Evolutionary conservation across 2,888 invertebrate species (phyloP).

Genomic region (Synanthedon andrenaeformis): DNA sequence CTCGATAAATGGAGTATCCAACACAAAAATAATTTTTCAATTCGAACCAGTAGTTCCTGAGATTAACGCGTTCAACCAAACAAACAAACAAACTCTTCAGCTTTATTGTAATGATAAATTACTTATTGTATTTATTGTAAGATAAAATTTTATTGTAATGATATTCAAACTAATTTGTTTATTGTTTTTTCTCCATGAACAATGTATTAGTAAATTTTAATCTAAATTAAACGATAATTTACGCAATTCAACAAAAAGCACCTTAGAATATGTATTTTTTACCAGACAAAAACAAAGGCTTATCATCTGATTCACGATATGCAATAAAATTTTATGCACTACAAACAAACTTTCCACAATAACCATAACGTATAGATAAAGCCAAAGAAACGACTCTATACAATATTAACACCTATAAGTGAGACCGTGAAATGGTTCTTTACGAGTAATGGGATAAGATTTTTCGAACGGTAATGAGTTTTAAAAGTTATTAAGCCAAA

Average conservation of each 20-base stretch:
- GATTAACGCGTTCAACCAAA: no score
- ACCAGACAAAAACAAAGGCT: conserved; percentile 2
- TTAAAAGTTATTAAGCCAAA: conserved; percentile 61
- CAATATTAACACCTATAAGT: conserved; percentile 6
- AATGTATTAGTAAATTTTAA: no score
- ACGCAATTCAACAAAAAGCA: background rate
- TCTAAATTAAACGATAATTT: background rate
- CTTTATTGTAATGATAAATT: no score
- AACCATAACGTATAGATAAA: conserved; percentile 30
- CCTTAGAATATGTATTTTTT: background rate
- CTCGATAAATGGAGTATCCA: no score
- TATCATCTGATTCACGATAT: conserved; percentile 24
- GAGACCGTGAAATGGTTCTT: conserved; percentile 5
- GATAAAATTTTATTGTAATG: no score
- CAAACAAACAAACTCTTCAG: no score
- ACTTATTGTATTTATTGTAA: no score
- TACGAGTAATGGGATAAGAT: conserved; percentile 10
- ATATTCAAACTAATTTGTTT: no score
- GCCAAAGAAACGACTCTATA: conserved; percentile 1
- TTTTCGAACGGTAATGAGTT: conserved; percentile 51
- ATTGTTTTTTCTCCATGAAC: no score
- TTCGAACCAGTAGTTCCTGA: no score
- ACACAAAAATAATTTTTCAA: no score
- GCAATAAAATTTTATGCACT: conserved; percentile 34
- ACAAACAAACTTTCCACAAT: conserved; percentile 20